Evolutionary conservation across 1,140 invertebrate genomes (phyloP).

Genomic region (Arctopsyche grandis): DNA sequence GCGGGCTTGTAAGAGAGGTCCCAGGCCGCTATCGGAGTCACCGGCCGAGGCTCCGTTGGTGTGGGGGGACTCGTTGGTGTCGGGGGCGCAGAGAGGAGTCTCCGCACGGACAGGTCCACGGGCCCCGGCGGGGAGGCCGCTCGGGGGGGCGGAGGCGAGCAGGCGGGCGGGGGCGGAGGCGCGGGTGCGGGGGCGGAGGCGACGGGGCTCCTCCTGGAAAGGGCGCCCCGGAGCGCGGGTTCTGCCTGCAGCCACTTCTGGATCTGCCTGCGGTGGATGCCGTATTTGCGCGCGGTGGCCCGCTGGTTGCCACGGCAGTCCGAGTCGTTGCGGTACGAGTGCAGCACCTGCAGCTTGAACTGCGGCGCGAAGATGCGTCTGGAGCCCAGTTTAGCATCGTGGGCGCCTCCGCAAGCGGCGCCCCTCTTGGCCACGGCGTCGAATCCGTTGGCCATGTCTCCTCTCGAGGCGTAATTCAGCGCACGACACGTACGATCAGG

Average conservation of each 20-base stretch:
- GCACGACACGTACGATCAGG: background rate
- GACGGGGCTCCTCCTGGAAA: conserved; percentile 64
- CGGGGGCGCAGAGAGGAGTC: no score
- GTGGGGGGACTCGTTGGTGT: conserved; percentile 57
- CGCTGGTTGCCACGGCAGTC: conserved; percentile 87
- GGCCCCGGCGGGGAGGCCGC: conserved; percentile 56
- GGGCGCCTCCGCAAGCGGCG: conserved; percentile 60
- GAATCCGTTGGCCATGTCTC: conserved; percentile 56
- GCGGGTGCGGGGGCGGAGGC: conserved; percentile 57
- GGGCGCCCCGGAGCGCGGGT: conserved; percentile 75
- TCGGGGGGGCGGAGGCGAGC: conserved; percentile 22
- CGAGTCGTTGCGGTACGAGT: conserved; percentile 82
- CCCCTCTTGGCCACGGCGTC: conserved; percentile 42
- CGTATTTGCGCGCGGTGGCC: conserved; percentile 86
- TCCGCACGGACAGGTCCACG: conserved; percentile 63
- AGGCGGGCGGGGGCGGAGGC: conserved; percentile 54
- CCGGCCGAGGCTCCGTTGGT: conserved; percentile 56
- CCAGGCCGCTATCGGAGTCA: conserved; percentile 63
- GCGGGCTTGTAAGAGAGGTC: conserved; percentile 61
- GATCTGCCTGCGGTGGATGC: conserved; percentile 85
- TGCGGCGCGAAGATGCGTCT: conserved; percentile 84
- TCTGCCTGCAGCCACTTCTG: conserved; percentile 90
- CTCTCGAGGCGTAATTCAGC: conserved; percentile 46
- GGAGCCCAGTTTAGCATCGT: conserved; percentile 73
- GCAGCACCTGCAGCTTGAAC: conserved; percentile 86